phyloP scores from a whole-genome alignment of 2,888 invertebrate genomes.

The Microctonus aethiopoides region DNA sequence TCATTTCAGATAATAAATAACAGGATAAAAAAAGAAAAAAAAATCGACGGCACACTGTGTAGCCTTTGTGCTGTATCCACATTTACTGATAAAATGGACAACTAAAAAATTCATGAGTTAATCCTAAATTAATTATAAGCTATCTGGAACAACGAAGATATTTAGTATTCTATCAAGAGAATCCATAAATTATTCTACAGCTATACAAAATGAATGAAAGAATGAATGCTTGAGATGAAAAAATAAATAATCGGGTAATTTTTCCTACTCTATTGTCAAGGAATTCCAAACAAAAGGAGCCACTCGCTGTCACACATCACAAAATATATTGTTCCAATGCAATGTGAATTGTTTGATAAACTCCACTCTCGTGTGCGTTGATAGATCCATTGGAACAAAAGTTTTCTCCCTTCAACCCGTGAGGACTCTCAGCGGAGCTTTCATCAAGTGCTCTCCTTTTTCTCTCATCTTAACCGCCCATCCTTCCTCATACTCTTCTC shows the following conservation, averaged over 20 bases:
- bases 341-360: conserved; percentile 41
- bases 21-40: too few species aligned
- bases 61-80: not conserved
- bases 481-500: not conserved
- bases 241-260: not conserved
- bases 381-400: conserved; percentile 11
- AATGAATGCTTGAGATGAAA: not conserved
- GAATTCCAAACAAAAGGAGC: not conserved
- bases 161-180: not conserved
- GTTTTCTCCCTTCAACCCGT: not conserved
- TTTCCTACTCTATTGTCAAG: not conserved
- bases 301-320: conserved; percentile 14
- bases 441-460: conserved; percentile 34
- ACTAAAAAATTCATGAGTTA: not conserved
- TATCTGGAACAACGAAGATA: not conserved
- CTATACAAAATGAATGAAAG: not conserved
- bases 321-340: conserved; percentile 12
- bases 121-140: too few species aligned
- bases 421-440: not conserved
- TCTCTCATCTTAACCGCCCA: conserved; percentile 4
- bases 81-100: not conserved
- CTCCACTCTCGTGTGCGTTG: conserved; percentile 14
- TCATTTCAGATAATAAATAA: not conserved
- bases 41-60: not conserved
- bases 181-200: not conserved